Percentiles rank a stretch among this genome's conserved stretches.
Evolutionary conservation across 2,888 invertebrate genomes (phyloP).

Genomic region (Ptychoptera contaminata): DNA sequence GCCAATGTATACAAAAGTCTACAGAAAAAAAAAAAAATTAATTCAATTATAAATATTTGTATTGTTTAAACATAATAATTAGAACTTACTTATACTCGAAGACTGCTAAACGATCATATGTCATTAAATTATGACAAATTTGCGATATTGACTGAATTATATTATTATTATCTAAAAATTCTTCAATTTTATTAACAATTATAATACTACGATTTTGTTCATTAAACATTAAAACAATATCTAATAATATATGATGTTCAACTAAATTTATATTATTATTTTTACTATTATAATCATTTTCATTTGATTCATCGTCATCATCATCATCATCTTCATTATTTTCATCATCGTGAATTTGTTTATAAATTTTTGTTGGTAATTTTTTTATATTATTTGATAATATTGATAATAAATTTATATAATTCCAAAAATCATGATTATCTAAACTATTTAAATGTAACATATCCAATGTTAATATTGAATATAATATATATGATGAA

Average conservation of each 20-base stretch:
- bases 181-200: constrained; percentile 32
- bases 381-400: constrained; percentile 25
- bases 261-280: constrained; percentile 13
- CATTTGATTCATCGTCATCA: constrained; percentile 17
- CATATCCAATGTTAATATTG: constrained; percentile 26
- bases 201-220: constrained; percentile 39
- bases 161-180: constrained; percentile 29
- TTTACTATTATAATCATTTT: background rate
- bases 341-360: constrained; percentile 17
- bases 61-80: background rate
- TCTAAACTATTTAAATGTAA: constrained; percentile 19
- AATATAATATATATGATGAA: constrained; percentile 24
- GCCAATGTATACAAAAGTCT: constrained; percentile 65
- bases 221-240: constrained; percentile 45
- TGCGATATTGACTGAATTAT: constrained; percentile 53
- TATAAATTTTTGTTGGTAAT: constrained; percentile 18
- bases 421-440: constrained; percentile 12
- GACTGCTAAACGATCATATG: constrained; percentile 65
- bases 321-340: constrained; percentile 19
- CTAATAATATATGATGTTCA: constrained; percentile 22
- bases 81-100: constrained; percentile 61
- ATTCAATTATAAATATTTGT: background rate
- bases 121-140: constrained; percentile 69
- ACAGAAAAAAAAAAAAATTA: constrained; percentile 3
- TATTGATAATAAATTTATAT: constrained; percentile 25